Percentiles rank a stretch among this genome's conserved stretches.
These are phyloP conservation scores for mouse (Mus musculus) DNA, from an alignment of 2,113 vertebrate species.

Conservation along the genomic window DNA sequence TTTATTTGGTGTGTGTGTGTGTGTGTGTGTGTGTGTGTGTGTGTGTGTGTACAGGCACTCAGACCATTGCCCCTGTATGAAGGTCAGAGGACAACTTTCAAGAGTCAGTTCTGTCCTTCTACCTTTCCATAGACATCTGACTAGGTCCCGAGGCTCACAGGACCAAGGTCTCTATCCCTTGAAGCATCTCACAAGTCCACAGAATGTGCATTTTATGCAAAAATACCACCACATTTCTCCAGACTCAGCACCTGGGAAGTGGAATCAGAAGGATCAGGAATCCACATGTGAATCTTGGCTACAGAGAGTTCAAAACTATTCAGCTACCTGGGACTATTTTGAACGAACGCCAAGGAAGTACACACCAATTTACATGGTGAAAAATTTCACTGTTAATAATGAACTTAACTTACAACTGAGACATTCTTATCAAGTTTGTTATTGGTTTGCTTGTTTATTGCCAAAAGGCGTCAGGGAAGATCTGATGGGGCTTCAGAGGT, in stretches of 20 bases:
- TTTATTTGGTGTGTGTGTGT: neutral
- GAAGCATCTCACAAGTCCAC: neutral
- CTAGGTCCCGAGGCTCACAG: neutral
- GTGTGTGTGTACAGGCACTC: no score
- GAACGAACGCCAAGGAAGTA: neutral
- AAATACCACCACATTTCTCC: neutral
- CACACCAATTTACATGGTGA: neutral
- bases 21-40: no score
- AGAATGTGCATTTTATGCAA: neutral
- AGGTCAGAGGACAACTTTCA: neutral
- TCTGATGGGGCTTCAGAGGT: neutral
- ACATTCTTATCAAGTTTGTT: neutral
- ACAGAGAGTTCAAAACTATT: neutral
- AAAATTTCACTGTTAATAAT: neutral
- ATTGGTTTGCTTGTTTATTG: neutral
- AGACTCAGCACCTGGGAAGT: neutral
- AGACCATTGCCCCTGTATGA: neutral
- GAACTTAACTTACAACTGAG: slow-evolving; percentile 12
- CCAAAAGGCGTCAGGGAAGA: neutral
- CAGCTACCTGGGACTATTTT: neutral
- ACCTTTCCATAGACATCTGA: no score
- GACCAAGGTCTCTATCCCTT: neutral
- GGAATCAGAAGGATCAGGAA: neutral
- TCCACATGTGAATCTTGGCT: neutral
- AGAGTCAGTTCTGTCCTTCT: no score